Conservation (phyloP, 2,888 invertebrate genomes). For the Ariolimax columbianus region DNA sequence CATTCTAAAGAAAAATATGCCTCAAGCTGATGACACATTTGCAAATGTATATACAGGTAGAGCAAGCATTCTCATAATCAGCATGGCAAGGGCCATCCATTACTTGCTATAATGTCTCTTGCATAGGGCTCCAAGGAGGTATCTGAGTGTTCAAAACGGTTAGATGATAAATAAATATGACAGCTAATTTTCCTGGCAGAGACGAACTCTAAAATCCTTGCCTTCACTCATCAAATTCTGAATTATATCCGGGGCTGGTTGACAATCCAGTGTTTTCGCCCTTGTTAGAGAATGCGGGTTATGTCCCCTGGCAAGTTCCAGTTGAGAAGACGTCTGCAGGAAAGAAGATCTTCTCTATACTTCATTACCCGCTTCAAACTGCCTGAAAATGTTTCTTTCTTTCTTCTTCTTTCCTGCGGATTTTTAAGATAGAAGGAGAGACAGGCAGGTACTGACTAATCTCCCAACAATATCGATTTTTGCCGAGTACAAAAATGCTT, state of each 20-base stretch:
- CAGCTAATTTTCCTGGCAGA: conserved; percentile 17
- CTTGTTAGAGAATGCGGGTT: conserved; percentile 32
- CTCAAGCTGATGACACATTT: no score
- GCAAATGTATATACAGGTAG: no score
- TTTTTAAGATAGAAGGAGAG: background rate
- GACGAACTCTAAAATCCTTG: conserved; percentile 4
- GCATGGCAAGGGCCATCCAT: no score
- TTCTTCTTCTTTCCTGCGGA: background rate
- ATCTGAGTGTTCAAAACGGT: conserved; percentile 15
- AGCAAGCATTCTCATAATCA: background rate
- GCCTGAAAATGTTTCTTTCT: background rate
- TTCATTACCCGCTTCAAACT: conserved; percentile 22
- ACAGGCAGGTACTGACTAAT: conserved; percentile 11
- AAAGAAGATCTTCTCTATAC: conserved; percentile 17
- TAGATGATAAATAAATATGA: conserved; percentile 6
- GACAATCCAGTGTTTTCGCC: conserved; percentile 25
- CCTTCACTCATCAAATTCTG: conserved; percentile 22
- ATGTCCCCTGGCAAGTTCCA: conserved; percentile 22
- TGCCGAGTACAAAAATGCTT: conserved; percentile 11
- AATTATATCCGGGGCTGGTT: conserved; percentile 18
- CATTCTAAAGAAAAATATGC: no score
- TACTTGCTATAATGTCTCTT: background rate
- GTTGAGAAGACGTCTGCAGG: conserved; percentile 18
- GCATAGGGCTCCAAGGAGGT: background rate
- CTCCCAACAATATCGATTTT: conserved; percentile 16